phyloP scores from a whole-genome alignment of 1,140 invertebrate species.

The Patella vulgata region DNA sequence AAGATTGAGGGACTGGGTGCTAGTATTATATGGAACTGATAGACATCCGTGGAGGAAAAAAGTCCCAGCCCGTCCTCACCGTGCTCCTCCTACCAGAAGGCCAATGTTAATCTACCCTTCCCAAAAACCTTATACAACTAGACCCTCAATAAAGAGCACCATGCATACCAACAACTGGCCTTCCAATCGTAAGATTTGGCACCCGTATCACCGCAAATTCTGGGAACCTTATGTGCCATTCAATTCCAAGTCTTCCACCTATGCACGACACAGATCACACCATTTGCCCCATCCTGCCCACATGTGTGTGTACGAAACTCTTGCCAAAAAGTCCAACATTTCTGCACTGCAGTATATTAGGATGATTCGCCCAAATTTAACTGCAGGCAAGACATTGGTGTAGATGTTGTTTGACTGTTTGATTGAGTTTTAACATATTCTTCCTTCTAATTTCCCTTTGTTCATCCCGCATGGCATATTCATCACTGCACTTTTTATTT shows the following conservation, averaged over 20 bases:
- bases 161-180: conserved; percentile 24
- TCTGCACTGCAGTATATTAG: conserved; percentile 53
- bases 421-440: background rate
- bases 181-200: conserved; percentile 26
- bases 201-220: conserved; percentile 4
- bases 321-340: conserved; percentile 62
- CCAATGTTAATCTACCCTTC: conserved; percentile 11
- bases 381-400: conserved; percentile 51
- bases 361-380: conserved; percentile 55
- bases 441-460: no score
- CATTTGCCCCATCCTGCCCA: conserved; percentile 33
- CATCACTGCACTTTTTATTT: background rate
- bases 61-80: conserved; percentile 27
- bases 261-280: conserved; percentile 29
- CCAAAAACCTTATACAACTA: conserved; percentile 9
- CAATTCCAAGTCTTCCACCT: conserved; percentile 21
- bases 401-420: conserved; percentile 9
- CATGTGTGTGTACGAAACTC: conserved; percentile 61
- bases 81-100: conserved; percentile 25
- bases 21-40: conserved; percentile 63
- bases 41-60: conserved; percentile 44
- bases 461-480: no score
- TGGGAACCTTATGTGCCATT: conserved; percentile 12
- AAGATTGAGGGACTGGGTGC: conserved; percentile 58
- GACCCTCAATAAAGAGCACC: conserved; percentile 14